Conservation (phyloP, 2,888 invertebrate species). For the Drosophila quinaria region DNA sequence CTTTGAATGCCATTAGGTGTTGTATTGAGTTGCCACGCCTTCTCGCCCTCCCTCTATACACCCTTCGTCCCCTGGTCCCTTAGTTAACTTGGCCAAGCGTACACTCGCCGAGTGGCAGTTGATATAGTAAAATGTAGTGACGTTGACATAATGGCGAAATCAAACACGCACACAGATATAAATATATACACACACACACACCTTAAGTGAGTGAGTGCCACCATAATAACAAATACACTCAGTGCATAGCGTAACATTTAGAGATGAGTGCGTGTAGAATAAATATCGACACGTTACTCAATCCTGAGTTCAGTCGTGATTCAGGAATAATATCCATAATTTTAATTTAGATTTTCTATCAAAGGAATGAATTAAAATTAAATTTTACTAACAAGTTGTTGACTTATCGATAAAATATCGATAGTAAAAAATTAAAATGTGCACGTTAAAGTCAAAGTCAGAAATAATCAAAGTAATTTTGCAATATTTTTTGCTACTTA, state of each 20-base stretch:
- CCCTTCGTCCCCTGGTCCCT: background rate
- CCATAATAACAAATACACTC: constrained; percentile 51
- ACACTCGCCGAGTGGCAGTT: constrained; percentile 49
- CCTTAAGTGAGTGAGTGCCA: constrained; percentile 39
- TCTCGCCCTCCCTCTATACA: background rate
- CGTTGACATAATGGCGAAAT: constrained; percentile 66
- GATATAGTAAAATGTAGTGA: constrained; percentile 57
- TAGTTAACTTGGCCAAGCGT: constrained; percentile 15
- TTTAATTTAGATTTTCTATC: too few relatives aligned
- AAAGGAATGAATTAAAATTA: too few relatives aligned
- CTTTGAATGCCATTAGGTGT: constrained; percentile 66
- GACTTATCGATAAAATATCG: background rate
- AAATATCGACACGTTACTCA: background rate
- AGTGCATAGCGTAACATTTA: constrained; percentile 42
- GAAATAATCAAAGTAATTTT: background rate
- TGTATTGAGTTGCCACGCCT: constrained; percentile 26
- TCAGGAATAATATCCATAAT: too few relatives aligned
- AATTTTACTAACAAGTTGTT: too few relatives aligned
- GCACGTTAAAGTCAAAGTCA: background rate
- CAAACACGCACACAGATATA: constrained; percentile 43
- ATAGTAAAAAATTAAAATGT: background rate
- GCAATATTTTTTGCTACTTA: background rate
- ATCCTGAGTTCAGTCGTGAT: too few relatives aligned
- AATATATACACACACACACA: constrained; percentile 17
- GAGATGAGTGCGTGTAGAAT: constrained; percentile 7